phyloP scores from a whole-genome alignment of 2,797 vertebrate genomes.

The Zonotrichia albicollis region DNA sequence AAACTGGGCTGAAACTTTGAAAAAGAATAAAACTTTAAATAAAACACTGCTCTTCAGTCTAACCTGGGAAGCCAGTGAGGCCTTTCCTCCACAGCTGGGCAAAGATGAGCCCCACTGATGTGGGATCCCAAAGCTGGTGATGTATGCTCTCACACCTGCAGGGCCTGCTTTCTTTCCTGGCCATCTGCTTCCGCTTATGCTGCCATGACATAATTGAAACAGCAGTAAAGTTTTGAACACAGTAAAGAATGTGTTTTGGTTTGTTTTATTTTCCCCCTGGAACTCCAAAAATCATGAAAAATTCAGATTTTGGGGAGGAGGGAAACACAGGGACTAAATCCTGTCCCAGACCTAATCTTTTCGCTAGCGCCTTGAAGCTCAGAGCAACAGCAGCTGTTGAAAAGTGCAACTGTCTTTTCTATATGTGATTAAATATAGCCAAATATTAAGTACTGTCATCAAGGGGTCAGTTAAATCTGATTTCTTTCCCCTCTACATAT shows the following conservation, averaged over 20 bases:
- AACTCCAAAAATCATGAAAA: constrained; percentile 28
- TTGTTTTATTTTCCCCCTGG: background rate
- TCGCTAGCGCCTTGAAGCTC: background rate
- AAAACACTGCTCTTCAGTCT: background rate
- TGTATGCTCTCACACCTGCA: background rate
- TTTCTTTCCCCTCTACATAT: constrained; percentile 38
- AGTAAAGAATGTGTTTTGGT: background rate
- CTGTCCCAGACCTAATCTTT: constrained; percentile 1
- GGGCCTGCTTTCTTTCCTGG: background rate
- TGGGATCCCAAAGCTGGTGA: background rate
- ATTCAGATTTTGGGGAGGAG: background rate
- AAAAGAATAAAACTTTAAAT: background rate
- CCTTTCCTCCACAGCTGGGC: background rate
- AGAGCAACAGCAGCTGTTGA: constrained; percentile 52
- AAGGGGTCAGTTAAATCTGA: constrained; percentile 52
- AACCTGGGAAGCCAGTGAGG: background rate
- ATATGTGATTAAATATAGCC: constrained; percentile 17
- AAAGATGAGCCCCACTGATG: background rate
- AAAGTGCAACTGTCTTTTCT: constrained; percentile 49
- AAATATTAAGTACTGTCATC: constrained; percentile 42
- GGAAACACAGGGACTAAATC: background rate
- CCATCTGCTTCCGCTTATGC: constrained; percentile 2
- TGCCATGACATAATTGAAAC: background rate
- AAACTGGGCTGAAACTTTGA: background rate
- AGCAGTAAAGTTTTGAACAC: background rate